phyloP scores from a whole-genome alignment of 2,113 vertebrate species.

The Cisticola juncidis region DNA sequence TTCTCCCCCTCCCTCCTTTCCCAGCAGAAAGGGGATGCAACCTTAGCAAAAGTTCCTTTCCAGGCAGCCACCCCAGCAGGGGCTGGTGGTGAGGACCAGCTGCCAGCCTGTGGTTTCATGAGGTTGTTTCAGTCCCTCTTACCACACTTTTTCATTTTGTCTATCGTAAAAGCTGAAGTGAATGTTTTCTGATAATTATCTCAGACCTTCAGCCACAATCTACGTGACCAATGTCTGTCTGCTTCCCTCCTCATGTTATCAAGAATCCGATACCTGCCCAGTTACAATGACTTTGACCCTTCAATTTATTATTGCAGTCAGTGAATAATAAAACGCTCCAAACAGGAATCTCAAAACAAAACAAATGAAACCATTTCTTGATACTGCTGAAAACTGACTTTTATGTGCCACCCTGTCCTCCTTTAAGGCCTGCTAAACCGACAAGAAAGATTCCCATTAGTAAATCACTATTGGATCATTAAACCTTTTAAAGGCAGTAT shows the following conservation, averaged over 20 bases:
- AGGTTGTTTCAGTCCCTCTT: not conserved
- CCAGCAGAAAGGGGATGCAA: not conserved
- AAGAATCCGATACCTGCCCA: not conserved
- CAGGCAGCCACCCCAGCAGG: not conserved
- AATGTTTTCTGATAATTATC: not conserved
- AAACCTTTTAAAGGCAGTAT: conserved; percentile 71
- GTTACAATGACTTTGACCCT: not conserved
- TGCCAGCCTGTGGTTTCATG: not conserved
- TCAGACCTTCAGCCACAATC: not conserved
- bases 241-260: not conserved
- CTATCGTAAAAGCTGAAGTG: not conserved
- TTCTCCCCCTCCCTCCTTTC: not conserved
- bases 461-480: conserved; percentile 76
- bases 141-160: not conserved
- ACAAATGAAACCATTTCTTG: not conserved
- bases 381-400: conserved; percentile 37
- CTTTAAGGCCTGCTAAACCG: conserved; percentile 14
- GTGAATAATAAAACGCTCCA: not conserved
- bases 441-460: conserved; percentile 70
- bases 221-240: not conserved
- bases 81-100: not conserved
- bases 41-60: not conserved
- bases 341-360: not conserved
- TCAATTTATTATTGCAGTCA: not conserved
- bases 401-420: not conserved